A percentile compares a stretch with the other conserved stretches of the same genome.
Conservation (phyloP, 2,797 vertebrate species). For the Notolabrus celidotus region DNA sequence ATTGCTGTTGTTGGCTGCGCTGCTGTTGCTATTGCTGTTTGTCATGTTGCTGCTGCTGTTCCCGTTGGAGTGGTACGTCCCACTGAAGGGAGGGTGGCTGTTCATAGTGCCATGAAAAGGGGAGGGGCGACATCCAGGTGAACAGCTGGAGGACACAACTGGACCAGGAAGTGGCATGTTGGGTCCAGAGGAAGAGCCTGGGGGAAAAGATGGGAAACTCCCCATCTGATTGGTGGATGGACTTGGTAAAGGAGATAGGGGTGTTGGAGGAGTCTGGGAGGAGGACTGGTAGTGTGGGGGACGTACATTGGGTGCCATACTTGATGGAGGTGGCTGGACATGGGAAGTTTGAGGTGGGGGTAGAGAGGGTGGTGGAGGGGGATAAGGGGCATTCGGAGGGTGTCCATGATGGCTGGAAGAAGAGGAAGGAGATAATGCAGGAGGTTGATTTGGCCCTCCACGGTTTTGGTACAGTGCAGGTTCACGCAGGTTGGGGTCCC, state of each 20-base stretch:
- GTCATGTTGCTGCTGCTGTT: constrained; percentile 72
- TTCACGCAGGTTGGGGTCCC: constrained; percentile 82
- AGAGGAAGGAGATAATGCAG: constrained; percentile 85
- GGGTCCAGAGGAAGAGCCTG: constrained; percentile 77
- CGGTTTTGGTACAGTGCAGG: constrained; percentile 83
- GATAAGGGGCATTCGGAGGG: constrained; percentile 76
- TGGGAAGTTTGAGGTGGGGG: constrained; percentile 75
- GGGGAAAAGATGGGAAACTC: constrained; percentile 82
- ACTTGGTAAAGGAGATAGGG: constrained; percentile 85
- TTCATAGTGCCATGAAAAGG: constrained; percentile 85
- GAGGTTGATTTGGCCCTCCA: constrained; percentile 80
- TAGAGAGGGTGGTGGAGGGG: constrained; percentile 75
- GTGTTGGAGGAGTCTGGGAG: constrained; percentile 84
- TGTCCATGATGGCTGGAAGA: constrained; percentile 81
- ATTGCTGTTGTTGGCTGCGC: constrained; percentile 76
- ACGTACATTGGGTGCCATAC: constrained; percentile 74
- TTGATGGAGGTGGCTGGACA: constrained; percentile 73
- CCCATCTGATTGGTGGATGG: constrained; percentile 85
- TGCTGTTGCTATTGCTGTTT: constrained; percentile 80
- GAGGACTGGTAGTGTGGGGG: constrained; percentile 82
- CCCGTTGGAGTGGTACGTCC: constrained; percentile 84
- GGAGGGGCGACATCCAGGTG: constrained; percentile 84
- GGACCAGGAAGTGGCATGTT: constrained; percentile 78
- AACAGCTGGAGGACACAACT: constrained; percentile 80
- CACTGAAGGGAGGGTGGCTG: constrained; percentile 83